Evolutionary conservation across 1,140 invertebrate species (phyloP), one percentile per base, ranked within the genome.

Genomic region (Pogonognathellus flavescens): DNA sequence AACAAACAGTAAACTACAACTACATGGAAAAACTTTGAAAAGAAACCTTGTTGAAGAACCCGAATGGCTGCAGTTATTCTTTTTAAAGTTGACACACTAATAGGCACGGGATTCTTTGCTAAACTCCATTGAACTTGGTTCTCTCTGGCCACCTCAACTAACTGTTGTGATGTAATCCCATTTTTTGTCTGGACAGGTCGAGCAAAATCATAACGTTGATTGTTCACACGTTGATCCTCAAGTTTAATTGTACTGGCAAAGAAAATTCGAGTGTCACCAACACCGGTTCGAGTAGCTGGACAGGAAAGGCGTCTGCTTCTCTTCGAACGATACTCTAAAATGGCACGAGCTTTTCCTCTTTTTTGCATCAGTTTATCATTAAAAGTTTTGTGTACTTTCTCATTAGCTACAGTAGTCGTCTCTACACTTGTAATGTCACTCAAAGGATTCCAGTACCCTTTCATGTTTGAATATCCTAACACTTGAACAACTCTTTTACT

Each of bases 211-310:
- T 16, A 18, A 18, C 14, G 20, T 9, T 70, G 41, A 76, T 6
- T 50, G 16, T 50, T 76, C 0, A 31, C 2, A 2, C n/a, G n/a
- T 76, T 76, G 13, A 49, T 31, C 13, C 70, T 50, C n/a, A 13
- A 22, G 62, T 76, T 76, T 76, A 31, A 76, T 76, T 76, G 41
- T 49, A 49, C 49, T 76, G 25, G 70, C 70, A 76, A 76, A 76
- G 41, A 76, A 76, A 76, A 76, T 76, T 76, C 70, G 13, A 41
- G 70, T 76, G 70, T 76, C 70, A 49, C 70, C 70, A 76, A 76
- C 70, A 16, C 31, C 70, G 7, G 70, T 76, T n/a, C 70, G 70
- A n/a, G 41, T 49, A 18, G 49, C 70, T 76, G 70, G 31, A 76
- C 70, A 76, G 49, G 25, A 16, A 7, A 50, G 13, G 70, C 31